Evolutionary conservation across 2,797 vertebrate species (phyloP).

Genomic region (Malurus leucopterus): DNA sequence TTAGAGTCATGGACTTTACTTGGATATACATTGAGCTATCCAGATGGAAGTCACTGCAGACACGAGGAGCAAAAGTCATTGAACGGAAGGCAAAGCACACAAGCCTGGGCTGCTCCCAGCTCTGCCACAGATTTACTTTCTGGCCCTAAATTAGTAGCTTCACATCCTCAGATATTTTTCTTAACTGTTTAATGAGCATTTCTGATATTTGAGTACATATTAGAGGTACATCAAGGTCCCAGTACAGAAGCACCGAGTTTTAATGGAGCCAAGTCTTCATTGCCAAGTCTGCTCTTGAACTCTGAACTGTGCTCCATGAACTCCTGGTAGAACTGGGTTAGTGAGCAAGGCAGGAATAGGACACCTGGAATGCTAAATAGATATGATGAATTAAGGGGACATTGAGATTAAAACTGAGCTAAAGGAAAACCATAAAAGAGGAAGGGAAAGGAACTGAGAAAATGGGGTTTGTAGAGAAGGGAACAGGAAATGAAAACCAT

Average conservation of each 20-base stretch:
- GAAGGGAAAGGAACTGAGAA: background rate
- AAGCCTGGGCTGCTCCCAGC: background rate
- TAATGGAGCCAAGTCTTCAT: background rate
- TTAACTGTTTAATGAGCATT: background rate
- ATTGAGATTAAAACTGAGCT: background rate
- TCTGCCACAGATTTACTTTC: background rate
- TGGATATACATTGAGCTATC: background rate
- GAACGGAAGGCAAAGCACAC: background rate
- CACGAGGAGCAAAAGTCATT: background rate
- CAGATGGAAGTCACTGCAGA: background rate
- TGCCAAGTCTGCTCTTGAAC: background rate
- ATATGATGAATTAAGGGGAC: background rate
- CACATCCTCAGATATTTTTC: background rate
- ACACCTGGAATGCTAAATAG: background rate
- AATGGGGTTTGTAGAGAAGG: background rate
- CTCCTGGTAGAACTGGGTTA: background rate
- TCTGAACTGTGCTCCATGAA: background rate
- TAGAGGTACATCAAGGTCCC: background rate
- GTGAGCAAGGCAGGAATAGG: background rate
- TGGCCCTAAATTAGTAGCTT: background rate
- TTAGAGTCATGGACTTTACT: background rate
- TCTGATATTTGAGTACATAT: background rate
- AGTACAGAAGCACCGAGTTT: background rate
- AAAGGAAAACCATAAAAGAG: background rate
- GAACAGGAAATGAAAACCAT: background rate